A percentile compares a stretch with the other conserved stretches of the same genome.
Conservation (phyloP, 2,888 invertebrate genomes). For the Hyposoter dolosus region DNA sequence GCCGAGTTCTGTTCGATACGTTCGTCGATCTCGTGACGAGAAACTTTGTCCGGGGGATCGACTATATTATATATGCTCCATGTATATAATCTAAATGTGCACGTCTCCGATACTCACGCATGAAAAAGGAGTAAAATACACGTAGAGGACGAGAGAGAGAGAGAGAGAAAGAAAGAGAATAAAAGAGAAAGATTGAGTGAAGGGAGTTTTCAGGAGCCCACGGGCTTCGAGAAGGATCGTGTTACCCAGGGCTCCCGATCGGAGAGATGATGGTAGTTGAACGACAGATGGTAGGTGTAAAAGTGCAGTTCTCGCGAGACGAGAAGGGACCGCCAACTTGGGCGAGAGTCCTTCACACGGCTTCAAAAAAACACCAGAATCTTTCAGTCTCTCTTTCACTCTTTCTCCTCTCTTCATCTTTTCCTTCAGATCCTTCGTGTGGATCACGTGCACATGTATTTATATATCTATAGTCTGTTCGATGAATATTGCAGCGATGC, state of each 20-base stretch:
- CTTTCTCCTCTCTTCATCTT: slow-evolving; percentile 9
- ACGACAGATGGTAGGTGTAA: slow-evolving; percentile 82
- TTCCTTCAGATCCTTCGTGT: slow-evolving; percentile 29
- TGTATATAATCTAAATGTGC: slow-evolving; percentile 12
- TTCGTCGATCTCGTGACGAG: slow-evolving; percentile 42
- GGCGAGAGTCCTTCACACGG: slow-evolving; percentile 75
- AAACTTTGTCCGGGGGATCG: slow-evolving; percentile 31
- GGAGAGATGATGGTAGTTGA: slow-evolving; percentile 67
- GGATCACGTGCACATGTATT: neutral
- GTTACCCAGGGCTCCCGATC: slow-evolving; percentile 65
- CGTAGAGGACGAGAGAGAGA: neutral
- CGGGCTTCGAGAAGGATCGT: slow-evolving; percentile 68
- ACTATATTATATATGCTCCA: neutral
- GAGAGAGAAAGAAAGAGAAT: slow-evolving; percentile 5
- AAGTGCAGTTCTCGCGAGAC: slow-evolving; percentile 72
- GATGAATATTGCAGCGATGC: slow-evolving; percentile 61
- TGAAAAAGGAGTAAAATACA: slow-evolving; percentile 54
- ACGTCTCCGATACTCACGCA: slow-evolving; percentile 42
- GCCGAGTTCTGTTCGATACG: slow-evolving; percentile 32
- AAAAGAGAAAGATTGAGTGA: slow-evolving; percentile 40
- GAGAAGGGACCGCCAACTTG: slow-evolving; percentile 70
- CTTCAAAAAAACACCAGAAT: slow-evolving; percentile 65
- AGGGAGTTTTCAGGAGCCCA: slow-evolving; percentile 65
- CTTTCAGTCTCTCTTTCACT: slow-evolving; percentile 18
- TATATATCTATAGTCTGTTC: slow-evolving; percentile 39